Base-by-base conservation (phyloP, 2,797 vertebrate species). In the Pygocentrus nattereri region DNA sequence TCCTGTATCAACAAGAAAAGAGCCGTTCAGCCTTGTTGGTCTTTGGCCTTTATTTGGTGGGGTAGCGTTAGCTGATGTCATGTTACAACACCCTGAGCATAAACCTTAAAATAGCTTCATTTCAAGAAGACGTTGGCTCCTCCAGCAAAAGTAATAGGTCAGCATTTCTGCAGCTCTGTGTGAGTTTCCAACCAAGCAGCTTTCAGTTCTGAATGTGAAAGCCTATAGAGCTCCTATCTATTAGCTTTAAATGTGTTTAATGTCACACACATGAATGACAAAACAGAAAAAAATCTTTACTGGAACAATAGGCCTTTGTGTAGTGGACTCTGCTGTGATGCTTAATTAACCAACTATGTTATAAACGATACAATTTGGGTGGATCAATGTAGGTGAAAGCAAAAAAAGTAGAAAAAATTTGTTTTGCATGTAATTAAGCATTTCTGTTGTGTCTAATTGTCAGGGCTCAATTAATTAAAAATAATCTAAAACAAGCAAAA, bases 311-410 rank as follows among this genome's bases (percentile, higher is more conserved):
- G 80, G 76, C 76, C 27, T 34, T 69, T 62, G 25, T 61, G 49
- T 34, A 73, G 64, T 70, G 49, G 27, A 41, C 31, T 78, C 31
- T 52, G 79, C 18, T 54, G 47, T 19, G 25, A 54, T 11, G 81
- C 50, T 75, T 78, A 86, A 87, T 82, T 87, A 82, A 84, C 61
- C 74, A 58, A 74, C 74, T n/a, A 59, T 27, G 74, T 87, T 82
- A 86, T 86, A 84, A 88, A 88, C 71, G 67, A 75, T 49, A 62
- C 73, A 30, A 75, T 74, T 85, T 84, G 73, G 79, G 41, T 80
- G n/a, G 71, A 74, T 54, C 25, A 69, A 70, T 84, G 86, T 71
- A 23, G 38, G 61, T 41, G 12, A 13, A 74, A 59, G 80, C 56
- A 56, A 31, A 69, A 27, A 76, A 38, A 78, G 74, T 69, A 61